Conservation (phyloP, 2,888 invertebrate genomes). For the Diabrotica balteata region DNA sequence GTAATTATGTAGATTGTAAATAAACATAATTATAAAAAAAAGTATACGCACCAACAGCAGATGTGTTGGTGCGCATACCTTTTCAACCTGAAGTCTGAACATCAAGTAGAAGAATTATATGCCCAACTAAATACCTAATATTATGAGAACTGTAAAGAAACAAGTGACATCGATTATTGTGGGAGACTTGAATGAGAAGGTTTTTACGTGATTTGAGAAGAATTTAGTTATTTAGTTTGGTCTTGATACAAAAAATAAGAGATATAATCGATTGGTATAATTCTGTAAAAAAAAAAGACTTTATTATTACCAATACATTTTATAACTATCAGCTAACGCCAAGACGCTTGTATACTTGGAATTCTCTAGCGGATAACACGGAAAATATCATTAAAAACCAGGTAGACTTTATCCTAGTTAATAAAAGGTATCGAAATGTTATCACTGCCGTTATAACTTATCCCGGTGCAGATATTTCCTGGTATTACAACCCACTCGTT, state of each 20-base stretch:
- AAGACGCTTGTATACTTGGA: neutral
- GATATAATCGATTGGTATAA: neutral
- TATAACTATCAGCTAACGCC: neutral
- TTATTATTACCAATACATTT: neutral
- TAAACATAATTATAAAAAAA: too few relatives aligned
- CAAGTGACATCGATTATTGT: neutral
- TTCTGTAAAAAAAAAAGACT: neutral
- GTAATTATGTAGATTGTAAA: too few relatives aligned
- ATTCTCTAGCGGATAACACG: neutral
- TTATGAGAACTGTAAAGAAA: neutral
- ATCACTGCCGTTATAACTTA: neutral
- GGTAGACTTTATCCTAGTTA: slow-evolving; percentile 3
- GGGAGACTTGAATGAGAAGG: neutral
- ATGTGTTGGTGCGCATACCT: too few relatives aligned
- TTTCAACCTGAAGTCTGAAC: neutral
- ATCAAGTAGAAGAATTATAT: neutral
- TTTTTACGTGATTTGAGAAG: neutral
- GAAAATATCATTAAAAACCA: neutral
- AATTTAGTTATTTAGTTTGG: neutral
- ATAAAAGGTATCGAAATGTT: slow-evolving; percentile 2
- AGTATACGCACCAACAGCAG: neutral
- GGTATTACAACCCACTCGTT: neutral
- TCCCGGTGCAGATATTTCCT: neutral
- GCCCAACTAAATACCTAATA: neutral
- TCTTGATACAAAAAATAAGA: neutral